A percentile compares a stretch with the other conserved stretches of the same genome.
Evolutionary conservation across 64 coral and sea anemone species (phyloP).

Genomic region (Orbicella faveolata): DNA sequence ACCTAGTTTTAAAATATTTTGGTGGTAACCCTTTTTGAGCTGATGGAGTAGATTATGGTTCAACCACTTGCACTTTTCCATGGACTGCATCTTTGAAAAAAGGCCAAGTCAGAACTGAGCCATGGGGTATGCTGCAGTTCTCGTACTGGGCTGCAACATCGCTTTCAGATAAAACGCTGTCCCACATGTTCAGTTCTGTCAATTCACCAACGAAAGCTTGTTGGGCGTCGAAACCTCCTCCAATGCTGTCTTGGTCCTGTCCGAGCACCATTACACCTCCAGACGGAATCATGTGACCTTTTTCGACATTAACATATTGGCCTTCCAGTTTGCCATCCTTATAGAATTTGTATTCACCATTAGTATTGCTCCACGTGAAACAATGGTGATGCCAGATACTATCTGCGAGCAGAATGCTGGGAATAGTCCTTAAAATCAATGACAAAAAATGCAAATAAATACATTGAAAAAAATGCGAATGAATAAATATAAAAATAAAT

Average conservation of each 20-base stretch:
- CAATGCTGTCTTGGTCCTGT: slow-evolving; percentile 85
- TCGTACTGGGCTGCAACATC: slow-evolving; percentile 32
- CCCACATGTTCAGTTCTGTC: slow-evolving; percentile 81
- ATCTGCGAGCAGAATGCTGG: neutral
- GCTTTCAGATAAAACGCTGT: slow-evolving; percentile 48
- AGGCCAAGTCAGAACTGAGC: neutral
- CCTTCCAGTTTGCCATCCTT: neutral
- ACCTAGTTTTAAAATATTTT: too few relatives aligned
- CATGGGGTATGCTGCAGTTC: neutral
- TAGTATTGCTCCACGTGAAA: neutral
- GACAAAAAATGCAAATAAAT: neutral
- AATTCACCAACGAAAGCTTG: slow-evolving; percentile 78
- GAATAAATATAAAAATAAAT: too few relatives aligned
- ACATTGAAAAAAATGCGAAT: too few relatives aligned
- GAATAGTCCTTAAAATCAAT: neutral
- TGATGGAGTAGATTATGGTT: neutral
- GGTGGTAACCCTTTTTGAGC: too few relatives aligned
- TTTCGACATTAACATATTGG: too few relatives aligned
- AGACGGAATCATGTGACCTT: neutral
- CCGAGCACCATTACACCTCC: slow-evolving; percentile 66
- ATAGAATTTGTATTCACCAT: neutral
- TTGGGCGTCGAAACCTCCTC: slow-evolving; percentile 60
- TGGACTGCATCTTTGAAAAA: neutral
- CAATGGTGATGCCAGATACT: neutral
- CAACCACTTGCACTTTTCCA: neutral